Percentiles rank a stretch among this genome's conserved stretches.
phyloP scores from a whole-genome alignment of 1,140 invertebrate species.

The Apis mellifera region Amel_HAv3.1 CM009940.2:9848001-9848500 shows the following conservation, averaged over 20 bases:
- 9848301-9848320: too few relatives aligned
- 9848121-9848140: background rate
- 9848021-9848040: background rate
- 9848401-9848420: too few relatives aligned
- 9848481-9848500: background rate
- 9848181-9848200: background rate
- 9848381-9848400: too few relatives aligned
- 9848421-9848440: too few relatives aligned
- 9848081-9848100: constrained; percentile 29
- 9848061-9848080: constrained; percentile 19
- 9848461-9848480: background rate
- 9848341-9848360: too few relatives aligned
- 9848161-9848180: background rate
- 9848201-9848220: too few relatives aligned
- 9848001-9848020: background rate
- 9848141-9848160: constrained; percentile 10
- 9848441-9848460: background rate
- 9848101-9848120: constrained; percentile 31
- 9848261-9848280: background rate
- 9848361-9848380: too few relatives aligned
- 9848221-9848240: background rate
- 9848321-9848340: too few relatives aligned
- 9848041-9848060: constrained; percentile 19
- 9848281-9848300: background rate
- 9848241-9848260: background rate